Evolutionary conservation across 2,888 invertebrate species (phyloP).

Genomic region (Ellobium chinense): DNA sequence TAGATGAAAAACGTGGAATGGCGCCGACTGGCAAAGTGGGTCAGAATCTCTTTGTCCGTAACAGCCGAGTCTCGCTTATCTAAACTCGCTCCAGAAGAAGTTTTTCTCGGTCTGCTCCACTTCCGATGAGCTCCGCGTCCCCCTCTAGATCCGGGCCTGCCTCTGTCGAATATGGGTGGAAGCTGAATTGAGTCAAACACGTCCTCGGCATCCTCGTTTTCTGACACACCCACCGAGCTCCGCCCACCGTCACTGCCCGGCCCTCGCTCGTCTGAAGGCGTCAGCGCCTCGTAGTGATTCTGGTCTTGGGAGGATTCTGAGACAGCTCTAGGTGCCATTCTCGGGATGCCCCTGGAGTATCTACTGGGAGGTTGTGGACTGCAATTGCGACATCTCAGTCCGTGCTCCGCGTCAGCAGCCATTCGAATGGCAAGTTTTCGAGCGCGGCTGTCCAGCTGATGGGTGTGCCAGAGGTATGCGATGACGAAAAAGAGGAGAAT

Average conservation of each 20-base stretch:
- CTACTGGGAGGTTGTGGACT: constrained; percentile 1
- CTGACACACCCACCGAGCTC: constrained; percentile 17
- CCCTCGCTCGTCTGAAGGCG: constrained; percentile 29
- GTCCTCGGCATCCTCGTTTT: constrained; percentile 46
- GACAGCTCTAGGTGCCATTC: neutral
- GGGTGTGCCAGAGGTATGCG: constrained; percentile 68
- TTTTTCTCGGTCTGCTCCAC: constrained; percentile 44
- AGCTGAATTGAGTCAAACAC: constrained; percentile 14
- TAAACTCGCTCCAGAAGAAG: constrained; percentile 35
- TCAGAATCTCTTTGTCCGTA: constrained; percentile 68
- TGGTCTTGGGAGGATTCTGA: constrained; percentile 40
- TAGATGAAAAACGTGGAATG: constrained; percentile 70
- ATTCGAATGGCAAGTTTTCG: constrained; percentile 65
- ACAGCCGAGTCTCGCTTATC: constrained; percentile 55
- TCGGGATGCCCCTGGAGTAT: neutral
- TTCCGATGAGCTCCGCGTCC: constrained; percentile 49
- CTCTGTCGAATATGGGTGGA: constrained; percentile 37
- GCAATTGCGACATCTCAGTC: constrained; percentile 35
- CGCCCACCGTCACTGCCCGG: constrained; percentile 16
- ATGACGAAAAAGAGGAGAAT: constrained; percentile 70
- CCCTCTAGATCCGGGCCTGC: constrained; percentile 44
- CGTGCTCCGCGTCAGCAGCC: constrained; percentile 57
- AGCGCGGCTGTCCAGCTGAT: constrained; percentile 67
- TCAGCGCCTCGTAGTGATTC: constrained; percentile 39
- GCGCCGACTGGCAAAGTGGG: constrained; percentile 63